Base-by-base conservation (phyloP, 2,888 invertebrate species). In the Chloroclystis v-ata region DNA sequence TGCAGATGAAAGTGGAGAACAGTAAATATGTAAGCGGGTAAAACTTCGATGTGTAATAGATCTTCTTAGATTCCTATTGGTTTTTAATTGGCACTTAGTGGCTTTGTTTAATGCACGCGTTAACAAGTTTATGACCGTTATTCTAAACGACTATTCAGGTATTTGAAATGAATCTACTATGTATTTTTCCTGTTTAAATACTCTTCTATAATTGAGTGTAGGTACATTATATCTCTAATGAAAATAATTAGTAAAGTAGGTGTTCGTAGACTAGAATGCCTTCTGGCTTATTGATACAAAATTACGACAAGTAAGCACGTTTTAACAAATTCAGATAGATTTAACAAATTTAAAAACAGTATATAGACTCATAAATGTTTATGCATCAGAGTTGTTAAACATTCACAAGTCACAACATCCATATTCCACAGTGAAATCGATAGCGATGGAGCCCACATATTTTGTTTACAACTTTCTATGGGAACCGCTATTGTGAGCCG, bases 391-490 rank as follows among this genome's bases (percentile, higher is more conserved):
- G 29, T n/a, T n/a, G n/a, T n/a, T n/a, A n/a, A n/a, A n/a, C n/a
- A n/a, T n/a, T n/a, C n/a, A n/a, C n/a, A n/a, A n/a, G 11, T 37
- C 5, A 20, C 2, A 20, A 20, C 20, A 20, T 20, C 5, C 20
- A 20, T 5, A 20, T 4, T 20, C 20, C 3, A 5, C 20, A 44
- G 40, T 42, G 20, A 14, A 30, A 32, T 40, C 43, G 40, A 30
- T 32, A 43, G 24, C 37, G 16, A 47, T 37, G 13, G 16, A 40
- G 28, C 32, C 20, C 37, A 26, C 37, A 28, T 35, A 45, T 38
- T 33, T 61, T 76, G 77, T 78, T 79, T 75, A 78, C 74, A 73
- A 79, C 77, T 82, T 78, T 80, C 80, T 74, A 79, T 81, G 79
- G 70, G 80, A 80, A 78, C 66, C 54, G 41, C 64, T 59, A 78